Evolutionary conservation across 2,888 invertebrate genomes (phyloP).

Genomic region (Meloe dianella): DNA sequence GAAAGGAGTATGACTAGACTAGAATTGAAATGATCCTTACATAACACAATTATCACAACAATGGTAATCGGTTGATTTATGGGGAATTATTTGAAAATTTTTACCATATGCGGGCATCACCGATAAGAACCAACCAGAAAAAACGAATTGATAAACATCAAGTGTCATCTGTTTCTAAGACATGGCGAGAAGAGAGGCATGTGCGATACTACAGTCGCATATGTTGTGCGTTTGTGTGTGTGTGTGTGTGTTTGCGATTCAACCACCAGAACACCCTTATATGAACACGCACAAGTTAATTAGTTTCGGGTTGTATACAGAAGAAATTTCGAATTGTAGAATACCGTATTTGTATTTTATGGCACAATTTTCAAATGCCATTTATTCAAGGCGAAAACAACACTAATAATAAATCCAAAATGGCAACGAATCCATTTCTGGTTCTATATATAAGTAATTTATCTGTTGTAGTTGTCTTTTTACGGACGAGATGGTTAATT

Average conservation of each 20-base stretch:
- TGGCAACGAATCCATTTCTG: background rate
- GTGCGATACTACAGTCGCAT: constrained; percentile 35
- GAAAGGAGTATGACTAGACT: constrained; percentile 4
- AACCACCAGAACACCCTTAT: constrained; percentile 35
- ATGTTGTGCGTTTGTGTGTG: constrained; percentile 29
- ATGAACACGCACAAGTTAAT: constrained; percentile 3
- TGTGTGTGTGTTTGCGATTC: constrained; percentile 15
- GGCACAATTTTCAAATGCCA: background rate
- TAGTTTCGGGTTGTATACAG: background rate
- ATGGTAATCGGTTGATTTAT: background rate
- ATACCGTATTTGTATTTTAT: constrained; percentile 2
- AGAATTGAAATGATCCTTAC: background rate
- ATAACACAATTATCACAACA: background rate
- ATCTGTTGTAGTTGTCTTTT: background rate
- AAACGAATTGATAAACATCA: constrained; percentile 27
- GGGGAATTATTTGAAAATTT: background rate
- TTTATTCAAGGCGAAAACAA: background rate
- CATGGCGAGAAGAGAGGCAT: constrained; percentile 28
- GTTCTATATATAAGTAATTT: background rate
- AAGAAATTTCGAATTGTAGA: background rate
- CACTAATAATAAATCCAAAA: background rate
- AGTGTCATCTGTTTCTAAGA: constrained; percentile 37
- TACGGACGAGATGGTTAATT: background rate
- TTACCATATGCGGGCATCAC: background rate
- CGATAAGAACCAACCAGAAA: background rate